These are phyloP conservation scores for Onychomys leucogaster DNA, from an alignment of 2,797 vertebrate species.

Conservation along the genomic window DNA sequence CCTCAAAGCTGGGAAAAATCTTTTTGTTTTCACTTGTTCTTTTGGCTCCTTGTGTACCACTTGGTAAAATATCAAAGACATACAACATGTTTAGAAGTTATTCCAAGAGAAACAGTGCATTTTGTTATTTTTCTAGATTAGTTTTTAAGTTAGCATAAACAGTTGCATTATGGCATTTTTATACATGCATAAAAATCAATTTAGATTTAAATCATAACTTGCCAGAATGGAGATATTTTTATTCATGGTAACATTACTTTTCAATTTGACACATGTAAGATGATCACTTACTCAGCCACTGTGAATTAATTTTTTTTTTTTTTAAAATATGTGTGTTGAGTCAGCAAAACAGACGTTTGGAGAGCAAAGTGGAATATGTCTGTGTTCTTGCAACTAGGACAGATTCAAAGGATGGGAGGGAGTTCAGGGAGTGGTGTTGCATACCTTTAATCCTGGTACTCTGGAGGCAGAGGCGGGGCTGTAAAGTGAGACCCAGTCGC, in stretches of 20 bases:
- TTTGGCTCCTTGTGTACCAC: background rate
- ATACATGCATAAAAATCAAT: slow-evolving; percentile 30
- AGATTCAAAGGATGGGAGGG: slow-evolving; percentile 4
- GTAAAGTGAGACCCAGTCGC: background rate
- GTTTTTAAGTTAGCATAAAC: background rate
- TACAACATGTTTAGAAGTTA: slow-evolving; percentile 31
- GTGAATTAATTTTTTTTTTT: background rate
- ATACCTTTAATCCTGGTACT: background rate
- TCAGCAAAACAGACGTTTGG: background rate
- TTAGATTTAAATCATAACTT: slow-evolving; percentile 53
- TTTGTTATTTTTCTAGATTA: background rate
- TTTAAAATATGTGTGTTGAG: background rate
- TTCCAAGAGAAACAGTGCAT: slow-evolving; percentile 33
- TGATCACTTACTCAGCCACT: background rate
- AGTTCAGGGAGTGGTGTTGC: background rate
- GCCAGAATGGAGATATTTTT: slow-evolving; percentile 18
- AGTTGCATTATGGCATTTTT: background rate
- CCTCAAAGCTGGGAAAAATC: background rate
- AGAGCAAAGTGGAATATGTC: background rate
- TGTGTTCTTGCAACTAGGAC: background rate
- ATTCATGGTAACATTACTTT: background rate
- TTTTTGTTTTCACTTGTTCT: slow-evolving; percentile 16
- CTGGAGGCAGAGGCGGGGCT: background rate
- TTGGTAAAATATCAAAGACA: slow-evolving; percentile 7
- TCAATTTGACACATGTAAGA: slow-evolving; percentile 13